phyloP scores from a whole-genome alignment of 2,888 invertebrate species.

The Ellobium chinense region DNA sequence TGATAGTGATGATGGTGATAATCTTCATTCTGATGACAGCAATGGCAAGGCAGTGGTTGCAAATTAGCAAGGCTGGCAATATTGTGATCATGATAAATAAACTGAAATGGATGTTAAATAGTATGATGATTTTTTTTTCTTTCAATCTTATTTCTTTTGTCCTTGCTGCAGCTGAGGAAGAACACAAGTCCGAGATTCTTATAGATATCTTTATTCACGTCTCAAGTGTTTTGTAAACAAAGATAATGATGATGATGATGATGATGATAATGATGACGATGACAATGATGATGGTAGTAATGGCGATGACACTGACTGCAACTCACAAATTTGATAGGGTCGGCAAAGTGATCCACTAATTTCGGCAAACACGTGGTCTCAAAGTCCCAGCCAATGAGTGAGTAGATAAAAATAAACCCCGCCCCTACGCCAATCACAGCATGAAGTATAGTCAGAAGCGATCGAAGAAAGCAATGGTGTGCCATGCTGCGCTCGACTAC shows the following conservation, averaged over 20 bases:
- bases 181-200: no score
- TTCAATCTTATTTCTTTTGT: no score
- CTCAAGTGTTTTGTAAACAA: background rate
- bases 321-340: constrained; percentile 5
- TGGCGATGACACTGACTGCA: background rate
- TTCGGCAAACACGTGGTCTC: background rate
- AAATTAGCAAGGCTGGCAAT: background rate
- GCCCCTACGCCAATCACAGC: background rate
- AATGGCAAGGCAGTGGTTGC: background rate
- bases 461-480: constrained; percentile 1
- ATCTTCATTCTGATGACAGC: background rate
- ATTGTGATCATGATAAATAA: background rate
- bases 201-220: background rate
- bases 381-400: constrained; percentile 23
- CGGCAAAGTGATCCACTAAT: background rate
- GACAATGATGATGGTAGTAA: background rate
- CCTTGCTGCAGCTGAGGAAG: no score
- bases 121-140: background rate
- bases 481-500: background rate
- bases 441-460: constrained; percentile 13
- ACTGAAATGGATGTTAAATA: background rate
- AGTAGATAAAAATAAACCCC: constrained; percentile 28
- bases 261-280: constrained; percentile 5
- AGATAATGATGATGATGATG: background rate
- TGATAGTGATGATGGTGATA: background rate